These are phyloP conservation scores for Tapirus terrestris DNA, from an alignment of 2,113 vertebrate genomes.

Conservation along the genomic window DNA sequence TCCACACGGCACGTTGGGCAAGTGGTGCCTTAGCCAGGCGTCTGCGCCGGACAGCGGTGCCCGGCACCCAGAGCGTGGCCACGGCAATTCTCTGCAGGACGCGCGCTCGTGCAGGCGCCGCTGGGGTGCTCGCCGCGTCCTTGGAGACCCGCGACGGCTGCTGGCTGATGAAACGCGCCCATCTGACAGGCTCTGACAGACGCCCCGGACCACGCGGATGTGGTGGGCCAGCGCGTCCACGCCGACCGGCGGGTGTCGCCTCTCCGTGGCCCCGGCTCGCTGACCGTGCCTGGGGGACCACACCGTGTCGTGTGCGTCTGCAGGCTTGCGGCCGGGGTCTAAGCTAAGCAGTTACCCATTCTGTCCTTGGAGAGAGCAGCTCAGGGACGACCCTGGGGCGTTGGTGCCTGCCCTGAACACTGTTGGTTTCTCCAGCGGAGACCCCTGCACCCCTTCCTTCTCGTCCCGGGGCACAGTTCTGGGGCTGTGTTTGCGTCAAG, in stretches of 20 bases:
- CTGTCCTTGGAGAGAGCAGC: too few species aligned
- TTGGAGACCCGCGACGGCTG: too few species aligned
- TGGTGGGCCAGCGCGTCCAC: too few species aligned
- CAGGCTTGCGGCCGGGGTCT: neutral
- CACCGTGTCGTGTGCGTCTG: neutral
- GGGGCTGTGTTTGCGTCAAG: neutral
- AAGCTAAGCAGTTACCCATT: too few species aligned
- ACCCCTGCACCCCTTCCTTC: neutral
- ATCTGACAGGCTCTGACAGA: neutral
- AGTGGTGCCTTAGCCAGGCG: neutral
- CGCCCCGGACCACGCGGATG: accelerated
- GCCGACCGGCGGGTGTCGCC: too few species aligned
- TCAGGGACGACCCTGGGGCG: too few species aligned
- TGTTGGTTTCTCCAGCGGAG: neutral
- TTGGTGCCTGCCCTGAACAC: too few species aligned
- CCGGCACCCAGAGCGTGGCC: neutral
- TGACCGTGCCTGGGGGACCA: neutral
- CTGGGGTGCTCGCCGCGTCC: too few species aligned
- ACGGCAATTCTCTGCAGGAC: too few species aligned
- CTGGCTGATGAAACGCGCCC: neutral
- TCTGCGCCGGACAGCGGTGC: neutral
- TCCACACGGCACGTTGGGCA: too few species aligned
- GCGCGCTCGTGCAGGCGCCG: too few species aligned
- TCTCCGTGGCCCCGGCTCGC: neutral
- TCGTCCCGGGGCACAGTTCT: neutral